Evolutionary conservation across 2,888 invertebrate species (phyloP).

Genomic region (Synergus gifuensis): DNA sequence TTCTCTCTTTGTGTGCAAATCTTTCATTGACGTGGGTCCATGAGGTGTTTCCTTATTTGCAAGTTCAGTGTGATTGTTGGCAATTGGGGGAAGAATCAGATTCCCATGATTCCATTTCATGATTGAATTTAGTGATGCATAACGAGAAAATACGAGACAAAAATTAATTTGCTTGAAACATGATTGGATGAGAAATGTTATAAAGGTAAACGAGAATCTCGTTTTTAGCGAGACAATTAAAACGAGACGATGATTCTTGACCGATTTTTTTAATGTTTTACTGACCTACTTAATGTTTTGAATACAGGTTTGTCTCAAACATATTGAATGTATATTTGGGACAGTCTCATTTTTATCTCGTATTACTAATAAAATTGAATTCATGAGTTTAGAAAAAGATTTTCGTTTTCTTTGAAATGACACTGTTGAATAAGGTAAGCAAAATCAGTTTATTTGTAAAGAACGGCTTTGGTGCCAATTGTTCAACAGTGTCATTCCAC

Average conservation of each 20-base stretch:
- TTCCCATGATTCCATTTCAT: neutral
- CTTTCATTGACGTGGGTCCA: neutral
- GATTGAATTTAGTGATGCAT: neutral
- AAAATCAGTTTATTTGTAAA: constrained; percentile 7
- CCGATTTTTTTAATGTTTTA: no score
- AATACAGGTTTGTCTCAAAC: no score
- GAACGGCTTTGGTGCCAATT: neutral
- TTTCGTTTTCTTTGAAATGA: constrained; percentile 29
- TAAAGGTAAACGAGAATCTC: no score
- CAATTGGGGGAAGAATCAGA: neutral
- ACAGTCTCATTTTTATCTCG: no score
- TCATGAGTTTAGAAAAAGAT: constrained; percentile 1
- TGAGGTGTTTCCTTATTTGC: neutral
- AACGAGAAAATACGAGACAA: neutral
- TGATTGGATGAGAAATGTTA: no score
- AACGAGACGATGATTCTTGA: no score
- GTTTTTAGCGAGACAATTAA: no score
- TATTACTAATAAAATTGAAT: neutral
- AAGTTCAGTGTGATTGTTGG: neutral
- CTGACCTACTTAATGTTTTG: no score
- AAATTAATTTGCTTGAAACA: no score
- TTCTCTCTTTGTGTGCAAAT: constrained; percentile 2
- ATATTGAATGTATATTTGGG: no score
- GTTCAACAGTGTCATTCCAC: constrained; percentile 28
- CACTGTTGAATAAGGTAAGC: constrained; percentile 34